Base-by-base conservation (phyloP, 2,797 vertebrate genomes). In the Danio tinwini region DNA sequence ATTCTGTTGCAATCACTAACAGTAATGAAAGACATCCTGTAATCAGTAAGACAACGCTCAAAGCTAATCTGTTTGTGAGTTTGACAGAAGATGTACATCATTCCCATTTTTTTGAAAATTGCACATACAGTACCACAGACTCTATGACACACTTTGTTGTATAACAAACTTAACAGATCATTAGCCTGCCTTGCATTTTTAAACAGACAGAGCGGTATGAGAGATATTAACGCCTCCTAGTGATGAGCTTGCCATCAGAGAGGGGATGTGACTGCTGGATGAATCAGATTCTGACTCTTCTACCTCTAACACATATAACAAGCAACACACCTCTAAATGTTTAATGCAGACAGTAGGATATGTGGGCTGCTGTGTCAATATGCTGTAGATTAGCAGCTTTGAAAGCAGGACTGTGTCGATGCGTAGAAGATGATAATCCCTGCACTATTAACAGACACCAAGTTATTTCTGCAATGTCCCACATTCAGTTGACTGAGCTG, bases 51-150 rank as follows among this genome's bases (percentile, higher is more conserved):
- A 78, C 78, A 74, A 67, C 29, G 42, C 72, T 70, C 78, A 61
- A 59, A 76, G 65, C 69, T 84, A 85, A 90, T 88, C 83, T 86
- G 73, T 83, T 75, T 58, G 73, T 77, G 76, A 73, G 64, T 61
- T 84, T 81, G 78, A 74, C 70, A 64, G 75, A 52, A 64, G 52
- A 72, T 3, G 12, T 49, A 64, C 45, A 76, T 62, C 50, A 45
- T 70, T 47, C 49, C 17, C 6, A 19, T 50, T 45, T n/a, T 63
- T 49, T 10, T 7, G 50, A 59, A 65, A 72, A 72, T 37, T 17
- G 14, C 21, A 12, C 19, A 8, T 5, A n/a, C n/a, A n/a, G n/a
- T n/a, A 0, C 39, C 7, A 9, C 49, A 72, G 37, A 55, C 50
- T 49, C 49, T 77, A 63, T 75, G 78, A 86, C 68, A 83, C 17